These are phyloP conservation scores for Apostichopus leukothele DNA, from an alignment of 53 echinoderm and acorn worm species.

Conservation along the genomic window DNA sequence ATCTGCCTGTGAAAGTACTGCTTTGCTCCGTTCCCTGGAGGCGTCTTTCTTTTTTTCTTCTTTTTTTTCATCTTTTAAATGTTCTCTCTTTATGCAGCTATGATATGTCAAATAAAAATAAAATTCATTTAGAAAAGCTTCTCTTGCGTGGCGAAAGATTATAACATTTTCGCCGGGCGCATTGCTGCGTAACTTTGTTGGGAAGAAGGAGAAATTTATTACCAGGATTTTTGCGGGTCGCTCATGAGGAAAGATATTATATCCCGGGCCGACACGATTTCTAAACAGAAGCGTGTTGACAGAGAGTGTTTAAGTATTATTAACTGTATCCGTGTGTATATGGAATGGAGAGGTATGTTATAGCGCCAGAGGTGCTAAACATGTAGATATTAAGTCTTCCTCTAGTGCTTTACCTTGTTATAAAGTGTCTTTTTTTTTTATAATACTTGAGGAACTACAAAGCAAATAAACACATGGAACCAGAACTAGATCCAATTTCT, in stretches of 20 bases:
- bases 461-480: no score
- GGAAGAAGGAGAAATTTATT: not conserved
- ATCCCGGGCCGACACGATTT: not conserved
- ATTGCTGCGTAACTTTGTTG: not conserved
- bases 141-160: not conserved
- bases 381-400: no score
- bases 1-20: not conserved
- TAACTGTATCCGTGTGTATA: no score
- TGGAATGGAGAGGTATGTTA: no score
- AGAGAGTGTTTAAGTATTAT: no score
- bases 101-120: conserved; percentile 9
- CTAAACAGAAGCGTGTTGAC: not conserved
- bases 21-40: not conserved
- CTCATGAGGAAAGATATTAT: not conserved
- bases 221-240: not conserved
- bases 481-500: no score
- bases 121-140: conserved; percentile 11
- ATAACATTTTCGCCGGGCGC: not conserved
- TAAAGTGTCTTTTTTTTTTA: no score
- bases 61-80: no score
- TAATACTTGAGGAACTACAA: no score
- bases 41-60: not conserved
- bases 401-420: no score
- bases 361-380: no score
- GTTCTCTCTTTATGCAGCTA: not conserved